Base-by-base conservation (phyloP, 92 coral and sea anemone species). In the Siderastrea radians region DNA sequence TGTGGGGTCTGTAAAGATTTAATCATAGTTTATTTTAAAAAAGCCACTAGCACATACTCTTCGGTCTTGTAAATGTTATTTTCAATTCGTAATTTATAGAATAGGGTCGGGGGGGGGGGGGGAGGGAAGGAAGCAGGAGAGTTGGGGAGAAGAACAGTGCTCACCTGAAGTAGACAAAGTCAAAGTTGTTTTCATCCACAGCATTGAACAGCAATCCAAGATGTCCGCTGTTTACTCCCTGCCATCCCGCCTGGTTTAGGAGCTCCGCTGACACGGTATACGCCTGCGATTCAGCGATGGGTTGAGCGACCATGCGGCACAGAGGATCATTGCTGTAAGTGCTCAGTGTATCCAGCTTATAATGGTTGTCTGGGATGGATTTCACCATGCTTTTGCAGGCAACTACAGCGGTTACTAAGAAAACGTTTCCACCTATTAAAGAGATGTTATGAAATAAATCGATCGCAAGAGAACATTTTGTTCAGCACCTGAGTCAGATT, bases 101-200 rank as follows among this genome's bases (percentile, higher is more conserved):
- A 26, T 26, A 26, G 38, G 38, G 38, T 26, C 38, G 38, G 38
- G 38, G 38, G 38, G 38, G 38, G 38, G 38, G 38, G 38, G 38
- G 0, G 38, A n/a, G 49, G n/a, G 47, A 14, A 49, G 60, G n/a
- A 50, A 47, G 53, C 38, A 26, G 38, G 38, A 26, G 38, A 26
- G 38, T 26, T 43, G 12, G 8, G 7, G 7, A 74, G 50, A 14
- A 59, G 44, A 13, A 38, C 5, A 43, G 44, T 9, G 54, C 68
- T 51, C 74, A 91, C 94, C 94, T 77, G 82, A 91, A 87, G 91
- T 91, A 91, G 43, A 91, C 91, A 77, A 91, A 91, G 73, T 91
- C 94, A 26, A 26, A 26, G 38, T 26, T 26, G 38, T 26, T 26
- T 26, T 26, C 38, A 26, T 26, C 38, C 38, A 26, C 38, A 26